These are phyloP conservation scores for Phymastichus coffea DNA, from an alignment of 1,140 invertebrate genomes.

Conservation along the genomic window DNA sequence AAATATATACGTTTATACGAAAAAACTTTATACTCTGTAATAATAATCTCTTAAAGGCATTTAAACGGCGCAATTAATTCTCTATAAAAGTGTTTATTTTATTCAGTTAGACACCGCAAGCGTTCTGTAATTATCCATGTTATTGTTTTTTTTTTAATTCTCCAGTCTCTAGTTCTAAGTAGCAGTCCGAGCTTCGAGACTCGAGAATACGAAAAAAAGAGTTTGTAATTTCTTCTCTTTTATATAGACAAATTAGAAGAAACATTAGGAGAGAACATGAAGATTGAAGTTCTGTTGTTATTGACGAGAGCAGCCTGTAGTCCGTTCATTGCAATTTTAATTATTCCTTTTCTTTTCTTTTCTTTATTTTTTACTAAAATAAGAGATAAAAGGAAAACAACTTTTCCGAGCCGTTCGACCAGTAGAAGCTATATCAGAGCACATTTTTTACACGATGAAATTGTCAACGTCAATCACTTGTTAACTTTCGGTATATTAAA, in stretches of 20 bases:
- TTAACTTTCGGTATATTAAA: no score
- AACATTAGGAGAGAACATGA: constrained; percentile 36
- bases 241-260: constrained; percentile 6
- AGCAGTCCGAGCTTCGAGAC: background rate
- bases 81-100: constrained; percentile 6
- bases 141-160: constrained; percentile 24
- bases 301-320: constrained; percentile 37
- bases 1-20: constrained; percentile 53
- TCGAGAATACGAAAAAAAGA: background rate
- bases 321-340: constrained; percentile 37
- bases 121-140: constrained; percentile 5
- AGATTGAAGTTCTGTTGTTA: constrained; percentile 43
- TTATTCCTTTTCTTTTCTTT: constrained; percentile 21
- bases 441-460: no score
- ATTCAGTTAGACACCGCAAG: background rate
- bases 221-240: constrained; percentile 14
- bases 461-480: no score
- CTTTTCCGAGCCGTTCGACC: constrained; percentile 39
- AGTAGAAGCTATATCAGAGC: constrained; percentile 36
- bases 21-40: constrained; percentile 53
- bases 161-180: constrained; percentile 27
- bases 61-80: constrained; percentile 33
- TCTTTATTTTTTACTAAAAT: constrained; percentile 12
- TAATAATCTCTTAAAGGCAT: constrained; percentile 45
- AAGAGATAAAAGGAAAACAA: constrained; percentile 31